Evolutionary conservation across 2,113 vertebrate genomes (phyloP), one percentile per base, ranked within the genome.

Genomic region (Plotosus lineatus): DNA sequence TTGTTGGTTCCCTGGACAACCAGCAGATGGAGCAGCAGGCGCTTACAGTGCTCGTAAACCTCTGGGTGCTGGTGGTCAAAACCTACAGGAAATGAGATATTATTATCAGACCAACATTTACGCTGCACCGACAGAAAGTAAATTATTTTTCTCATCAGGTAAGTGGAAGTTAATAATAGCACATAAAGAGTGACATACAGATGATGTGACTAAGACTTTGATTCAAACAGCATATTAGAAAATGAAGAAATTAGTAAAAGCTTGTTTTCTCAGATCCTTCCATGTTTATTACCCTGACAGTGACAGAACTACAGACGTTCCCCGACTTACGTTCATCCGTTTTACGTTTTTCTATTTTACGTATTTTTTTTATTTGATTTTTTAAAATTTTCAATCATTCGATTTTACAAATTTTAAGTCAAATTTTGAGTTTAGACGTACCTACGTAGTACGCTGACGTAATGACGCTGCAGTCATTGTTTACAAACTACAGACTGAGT

Each of bases 51-150:
- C 84, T 98, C 96, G 19, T 99, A 99, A 65, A 99, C 97, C 90
- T 99, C 98, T 76, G 96, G 95, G 87, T 98, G 97, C 92, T 97
- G 96, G 88, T 99, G 98, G 90, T 99, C 98, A 89, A 98, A 97
- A 81, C 97, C 98, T 99, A 82, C 17, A 85, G 56, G 17, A 48
- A 33, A 31, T 8, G 17, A 75, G 38, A 56, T 28, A 23, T 33
- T 9, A 28, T 15, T 38, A 53, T n/a, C 38, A 44, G 3, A 6
- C 40, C 23, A 19, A 33, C 17, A 69, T 28, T 53, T 8, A 46
- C 14, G 6, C 14, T 17, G 14, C 48, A 50, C 1, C 19, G 17
- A 33, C 26, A 72, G 19, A 36, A 21, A 26, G 21, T 58, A 58
- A 12, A 26, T 14, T 28, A 15, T 28, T 28, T 58, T 26, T 60